Evolutionary conservation across 2,113 vertebrate genomes (phyloP), one percentile per base, ranked within the genome.

Genomic region (Silurus glanis): DNA sequence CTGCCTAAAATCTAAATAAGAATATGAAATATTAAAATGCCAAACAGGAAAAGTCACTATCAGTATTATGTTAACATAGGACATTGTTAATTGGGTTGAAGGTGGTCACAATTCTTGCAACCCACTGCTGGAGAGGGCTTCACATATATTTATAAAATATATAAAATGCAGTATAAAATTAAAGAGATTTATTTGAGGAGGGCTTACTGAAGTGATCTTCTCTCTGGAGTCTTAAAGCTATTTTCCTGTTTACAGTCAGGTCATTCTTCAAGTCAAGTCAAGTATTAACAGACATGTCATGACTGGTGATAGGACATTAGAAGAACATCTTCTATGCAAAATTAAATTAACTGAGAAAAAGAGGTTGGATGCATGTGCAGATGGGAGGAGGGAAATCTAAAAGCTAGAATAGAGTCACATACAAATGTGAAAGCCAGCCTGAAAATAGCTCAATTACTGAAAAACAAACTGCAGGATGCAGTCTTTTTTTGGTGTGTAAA

Each of bases 391-490:
- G 28, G 17, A 28, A 45, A 56, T 80, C 56, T 37, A 10, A 59
- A 61, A 13, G 5, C 28, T 37, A 59, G 78, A 8, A 56, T 74
- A 21, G 25, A 16, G 71, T 83, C 64, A 83, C 66, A 83, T 53
- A 17, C 66, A 14, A 58, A 83, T 83, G 82, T 56, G 28, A 83
- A 83, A 56, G 25, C 6, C 51, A 45, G 28, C 56, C 25, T 45
- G 82, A 62, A 23, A 84, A 76, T 51, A 49, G 21, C 14, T 79
- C 59, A 66, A 79, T 79, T 78, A 79, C 47, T 78, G 47, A 78
- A 67, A 79, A 79, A 85, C 61, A 76, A 76, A 76, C 56, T 55
- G 83, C 83, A 85, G 14, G 17, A 85, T 78, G 74, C 9, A 51
- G 61, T 21, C 49, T 79, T 51, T 75, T 37, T 75, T 45, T 51